phyloP scores from a whole-genome alignment of 23 tunicate species.

The Trididemnum nubilum region DNA sequence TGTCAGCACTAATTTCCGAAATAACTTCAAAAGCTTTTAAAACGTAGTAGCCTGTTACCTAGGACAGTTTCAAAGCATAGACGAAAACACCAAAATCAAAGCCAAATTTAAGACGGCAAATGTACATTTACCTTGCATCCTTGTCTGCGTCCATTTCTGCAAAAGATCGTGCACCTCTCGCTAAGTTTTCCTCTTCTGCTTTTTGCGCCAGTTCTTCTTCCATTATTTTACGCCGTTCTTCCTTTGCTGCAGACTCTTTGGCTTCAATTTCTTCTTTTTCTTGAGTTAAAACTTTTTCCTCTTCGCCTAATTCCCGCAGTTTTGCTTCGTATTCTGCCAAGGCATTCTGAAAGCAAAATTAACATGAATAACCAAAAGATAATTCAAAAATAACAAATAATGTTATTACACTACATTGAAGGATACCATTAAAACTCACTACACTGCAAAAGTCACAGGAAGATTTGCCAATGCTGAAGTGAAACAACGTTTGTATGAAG shows the following conservation, averaged over 20 bases:
- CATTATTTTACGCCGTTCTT: constrained; percentile 31
- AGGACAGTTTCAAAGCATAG: too few relatives aligned
- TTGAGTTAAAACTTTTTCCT: constrained; percentile 20
- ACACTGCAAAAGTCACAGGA: too few relatives aligned
- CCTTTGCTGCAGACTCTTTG: constrained; percentile 47
- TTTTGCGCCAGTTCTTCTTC: constrained; percentile 39
- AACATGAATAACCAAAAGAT: too few relatives aligned
- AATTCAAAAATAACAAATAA: not conserved
- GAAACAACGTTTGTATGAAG: too few relatives aligned
- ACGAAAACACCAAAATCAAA: too few relatives aligned
- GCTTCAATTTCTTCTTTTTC: constrained; percentile 62
- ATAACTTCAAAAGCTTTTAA: too few relatives aligned
- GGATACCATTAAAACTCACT: not conserved
- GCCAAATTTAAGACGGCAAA: too few relatives aligned
- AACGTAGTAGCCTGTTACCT: too few relatives aligned
- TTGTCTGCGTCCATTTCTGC: constrained; percentile 77
- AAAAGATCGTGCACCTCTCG: constrained; percentile 69
- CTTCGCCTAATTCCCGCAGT: constrained; percentile 14
- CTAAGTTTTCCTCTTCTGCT: constrained; percentile 51
- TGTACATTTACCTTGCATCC: constrained; percentile 80
- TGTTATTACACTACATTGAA: not conserved
- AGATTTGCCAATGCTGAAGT: too few relatives aligned
- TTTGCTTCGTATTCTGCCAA: constrained; percentile 42
- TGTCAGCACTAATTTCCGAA: too few relatives aligned
- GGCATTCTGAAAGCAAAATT: constrained; percentile 25